Evolutionary conservation across 2,797 vertebrate species (phyloP).

Genomic region (Helostoma temminkii): DNA sequence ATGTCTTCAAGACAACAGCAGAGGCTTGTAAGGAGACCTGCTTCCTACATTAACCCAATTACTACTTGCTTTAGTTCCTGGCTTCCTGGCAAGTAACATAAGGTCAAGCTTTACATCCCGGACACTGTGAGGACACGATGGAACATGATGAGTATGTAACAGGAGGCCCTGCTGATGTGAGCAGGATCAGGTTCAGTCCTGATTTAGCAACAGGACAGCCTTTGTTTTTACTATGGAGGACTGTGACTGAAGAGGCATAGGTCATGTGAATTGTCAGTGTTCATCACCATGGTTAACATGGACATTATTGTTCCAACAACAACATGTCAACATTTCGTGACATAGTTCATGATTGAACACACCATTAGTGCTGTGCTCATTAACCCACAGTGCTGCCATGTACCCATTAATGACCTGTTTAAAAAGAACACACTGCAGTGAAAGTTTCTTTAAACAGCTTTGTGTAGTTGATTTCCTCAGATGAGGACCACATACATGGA

Average conservation of each 20-base stretch:
- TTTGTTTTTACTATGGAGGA: constrained; percentile 58
- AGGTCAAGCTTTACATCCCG: constrained; percentile 42
- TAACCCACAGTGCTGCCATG: constrained; percentile 13
- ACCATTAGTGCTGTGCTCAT: constrained; percentile 43
- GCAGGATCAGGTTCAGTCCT: constrained; percentile 52
- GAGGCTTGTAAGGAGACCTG: neutral
- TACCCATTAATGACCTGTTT: constrained; percentile 43
- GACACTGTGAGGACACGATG: constrained; percentile 17
- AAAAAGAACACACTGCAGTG: constrained; percentile 18
- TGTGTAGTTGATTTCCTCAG: constrained; percentile 31
- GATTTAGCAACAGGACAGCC: constrained; percentile 62
- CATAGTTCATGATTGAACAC: constrained; percentile 50
- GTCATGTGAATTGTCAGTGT: constrained; percentile 76
- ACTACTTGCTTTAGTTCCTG: constrained; percentile 19
- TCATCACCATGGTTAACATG: constrained; percentile 56
- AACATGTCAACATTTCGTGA: constrained; percentile 64
- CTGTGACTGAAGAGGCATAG: constrained; percentile 48
- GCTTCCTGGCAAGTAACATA: constrained; percentile 28
- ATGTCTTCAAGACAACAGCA: constrained; percentile 5
- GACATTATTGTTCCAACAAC: constrained; percentile 61
- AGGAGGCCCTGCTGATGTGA: constrained; percentile 63
- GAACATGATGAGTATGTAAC: constrained; percentile 35
- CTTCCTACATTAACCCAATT: constrained; percentile 36
- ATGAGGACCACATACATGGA: constrained; percentile 63
- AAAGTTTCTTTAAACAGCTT: constrained; percentile 42